phyloP scores from a whole-genome alignment of 35 echinoderm and acorn worm genomes.

The Apostichopus californicus region DNA sequence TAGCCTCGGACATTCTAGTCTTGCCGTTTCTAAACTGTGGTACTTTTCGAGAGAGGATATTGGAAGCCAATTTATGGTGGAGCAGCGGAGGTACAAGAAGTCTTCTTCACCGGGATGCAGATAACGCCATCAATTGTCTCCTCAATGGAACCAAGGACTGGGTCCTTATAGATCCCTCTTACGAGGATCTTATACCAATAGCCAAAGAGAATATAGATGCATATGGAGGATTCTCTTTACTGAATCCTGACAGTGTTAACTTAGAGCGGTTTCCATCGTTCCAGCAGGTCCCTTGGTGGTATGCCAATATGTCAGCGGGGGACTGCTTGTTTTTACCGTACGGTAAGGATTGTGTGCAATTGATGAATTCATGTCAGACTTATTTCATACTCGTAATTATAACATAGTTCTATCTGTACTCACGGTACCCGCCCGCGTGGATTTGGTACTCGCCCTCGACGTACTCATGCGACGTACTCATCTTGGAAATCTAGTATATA shows the following conservation, averaged over 20 bases:
- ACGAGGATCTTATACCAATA: slow-evolving; percentile 80
- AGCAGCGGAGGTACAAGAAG: slow-evolving; percentile 93
- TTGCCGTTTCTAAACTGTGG: slow-evolving; percentile 87
- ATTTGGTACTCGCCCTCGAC: too few relatives aligned
- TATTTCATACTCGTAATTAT: neutral
- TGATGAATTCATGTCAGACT: neutral
- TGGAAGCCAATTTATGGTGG: slow-evolving; percentile 89
- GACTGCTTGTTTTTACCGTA: slow-evolving; percentile 90
- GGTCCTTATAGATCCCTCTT: slow-evolving; percentile 80
- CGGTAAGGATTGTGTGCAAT: slow-evolving; percentile 44
- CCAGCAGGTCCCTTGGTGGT: slow-evolving; percentile 72
- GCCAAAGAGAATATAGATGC: slow-evolving; percentile 70
- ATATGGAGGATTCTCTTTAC: slow-evolving; percentile 72
- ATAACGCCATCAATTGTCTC: slow-evolving; percentile 95
- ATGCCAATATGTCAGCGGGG: slow-evolving; percentile 86
- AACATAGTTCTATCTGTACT: neutral
- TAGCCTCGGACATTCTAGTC: slow-evolving; percentile 70
- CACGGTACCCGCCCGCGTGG: too few relatives aligned
- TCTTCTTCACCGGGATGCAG: slow-evolving; percentile 84
- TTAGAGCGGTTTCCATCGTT: slow-evolving; percentile 72
- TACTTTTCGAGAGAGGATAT: slow-evolving; percentile 69
- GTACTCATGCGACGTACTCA: too few relatives aligned
- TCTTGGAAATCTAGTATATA: too few relatives aligned
- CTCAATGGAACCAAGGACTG: slow-evolving; percentile 88
- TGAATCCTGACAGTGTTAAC: slow-evolving; percentile 86